Evolutionary conservation across 2,888 invertebrate genomes (phyloP).

Genomic region (Eremobia ochroleuca): DNA sequence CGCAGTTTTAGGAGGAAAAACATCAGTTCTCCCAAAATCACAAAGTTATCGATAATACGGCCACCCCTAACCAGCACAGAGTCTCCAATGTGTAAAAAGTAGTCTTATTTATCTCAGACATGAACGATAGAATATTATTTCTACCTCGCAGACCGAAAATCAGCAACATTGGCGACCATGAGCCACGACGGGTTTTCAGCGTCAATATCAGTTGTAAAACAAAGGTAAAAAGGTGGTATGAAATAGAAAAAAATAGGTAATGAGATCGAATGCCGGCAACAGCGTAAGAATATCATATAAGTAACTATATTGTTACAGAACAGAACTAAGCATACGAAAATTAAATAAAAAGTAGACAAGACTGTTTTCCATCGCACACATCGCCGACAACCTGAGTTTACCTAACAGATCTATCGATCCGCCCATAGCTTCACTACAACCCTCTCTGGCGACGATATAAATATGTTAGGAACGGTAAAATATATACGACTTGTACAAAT

Average conservation of each 20-base stretch:
- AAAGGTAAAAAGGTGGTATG: not conserved
- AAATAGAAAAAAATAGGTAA: not conserved
- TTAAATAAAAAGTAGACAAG: not conserved
- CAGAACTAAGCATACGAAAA: not conserved
- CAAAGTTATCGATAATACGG: not conserved
- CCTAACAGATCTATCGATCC: slow-evolving; percentile 27
- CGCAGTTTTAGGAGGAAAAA: not conserved
- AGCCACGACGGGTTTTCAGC: not conserved
- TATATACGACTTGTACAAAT: slow-evolving; percentile 56
- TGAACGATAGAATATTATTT: not conserved
- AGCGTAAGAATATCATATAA: not conserved
- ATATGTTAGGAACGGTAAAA: slow-evolving; percentile 48
- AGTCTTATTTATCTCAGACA: not conserved
- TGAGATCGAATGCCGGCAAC: not conserved
- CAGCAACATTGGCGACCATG: too few relatives aligned
- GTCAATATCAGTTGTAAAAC: not conserved
- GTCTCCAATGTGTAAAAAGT: not conserved
- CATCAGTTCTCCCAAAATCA: not conserved
- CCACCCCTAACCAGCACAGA: not conserved
- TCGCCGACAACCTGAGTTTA: slow-evolving; percentile 1
- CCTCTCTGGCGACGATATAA: slow-evolving; percentile 38
- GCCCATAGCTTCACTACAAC: not conserved
- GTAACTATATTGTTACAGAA: not conserved
- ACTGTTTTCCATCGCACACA: not conserved
- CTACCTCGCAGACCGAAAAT: not conserved